Percentiles rank a stretch among this genome's conserved stretches.
Evolutionary conservation across 2,888 invertebrate species (phyloP).

Genomic region (Drosophila maculinotata): DNA sequence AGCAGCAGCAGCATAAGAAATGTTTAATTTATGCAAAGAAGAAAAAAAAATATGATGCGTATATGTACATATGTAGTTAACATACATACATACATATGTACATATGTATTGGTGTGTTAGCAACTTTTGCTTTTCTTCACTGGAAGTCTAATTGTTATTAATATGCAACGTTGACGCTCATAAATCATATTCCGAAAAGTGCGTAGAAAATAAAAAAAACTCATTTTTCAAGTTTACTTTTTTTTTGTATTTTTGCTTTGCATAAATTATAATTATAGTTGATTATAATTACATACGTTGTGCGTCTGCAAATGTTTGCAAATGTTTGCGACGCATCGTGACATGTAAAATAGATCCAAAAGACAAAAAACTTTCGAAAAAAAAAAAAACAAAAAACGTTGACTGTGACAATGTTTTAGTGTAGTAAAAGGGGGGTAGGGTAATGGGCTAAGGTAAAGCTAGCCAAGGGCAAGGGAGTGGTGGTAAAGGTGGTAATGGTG

Average conservation of each 20-base stretch:
- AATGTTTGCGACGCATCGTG: constrained; percentile 54
- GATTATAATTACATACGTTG: constrained; percentile 47
- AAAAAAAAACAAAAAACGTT: constrained; percentile 1
- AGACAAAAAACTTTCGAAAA: constrained; percentile 46
- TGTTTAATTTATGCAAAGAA: constrained; percentile 74
- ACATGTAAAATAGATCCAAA: constrained; percentile 20
- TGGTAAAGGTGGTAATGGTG: background rate
- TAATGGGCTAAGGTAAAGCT: background rate
- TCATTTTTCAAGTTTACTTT: constrained; percentile 27
- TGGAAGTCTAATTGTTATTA: constrained; percentile 71
- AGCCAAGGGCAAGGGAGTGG: constrained; percentile 8
- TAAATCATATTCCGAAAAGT: constrained; percentile 73
- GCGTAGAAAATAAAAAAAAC: constrained; percentile 60
- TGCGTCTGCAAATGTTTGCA: constrained; percentile 65
- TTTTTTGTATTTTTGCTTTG: constrained; percentile 38
- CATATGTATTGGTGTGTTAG: constrained; percentile 13
- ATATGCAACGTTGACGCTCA: constrained; percentile 71
- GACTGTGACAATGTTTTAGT: constrained; percentile 43
- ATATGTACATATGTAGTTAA: no score
- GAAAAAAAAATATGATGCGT: constrained; percentile 29
- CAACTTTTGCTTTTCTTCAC: constrained; percentile 71
- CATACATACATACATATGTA: no score
- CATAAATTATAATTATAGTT: constrained; percentile 63
- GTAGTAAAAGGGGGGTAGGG: no score
- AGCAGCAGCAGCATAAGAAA: constrained; percentile 46